Base-by-base conservation (phyloP, 2,888 invertebrate genomes). In the Sicus ferrugineus region DNA sequence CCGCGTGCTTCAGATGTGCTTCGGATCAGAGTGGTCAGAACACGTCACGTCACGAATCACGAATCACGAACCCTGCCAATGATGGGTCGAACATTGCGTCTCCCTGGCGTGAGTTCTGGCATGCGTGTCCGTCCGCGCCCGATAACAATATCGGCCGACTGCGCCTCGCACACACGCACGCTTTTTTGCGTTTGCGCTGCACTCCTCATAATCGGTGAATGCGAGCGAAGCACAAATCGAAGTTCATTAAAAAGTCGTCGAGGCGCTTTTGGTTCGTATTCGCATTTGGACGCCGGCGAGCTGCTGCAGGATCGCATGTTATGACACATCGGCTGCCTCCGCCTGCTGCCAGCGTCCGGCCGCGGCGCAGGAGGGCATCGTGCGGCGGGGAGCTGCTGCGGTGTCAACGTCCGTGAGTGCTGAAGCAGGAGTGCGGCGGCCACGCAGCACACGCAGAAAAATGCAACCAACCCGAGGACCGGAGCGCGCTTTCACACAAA, bases 161-260 rank as follows among this genome's bases (percentile, higher is more conserved):
- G 7, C 63, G 23, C 52, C n/a, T 19, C 21, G 23, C 26, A 23
- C 38, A 61, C 61, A 61, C 26, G 16, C 23, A 38, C 38, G 4
- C 34, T 19, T 31, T 54, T 54, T 23, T 23, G 11, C 6, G 52
- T 19, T 52, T 9, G n/a, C 23, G 52, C 23, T 52, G 30, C 31
- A 59, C 23, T 59, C 31, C 14, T 48, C 23, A 16, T 56, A 26
- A 28, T 42, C 46, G 66, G 42, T 64, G 48, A 31, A 31, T 30
- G 30, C 31, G 52, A 52, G 38, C 14, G 46, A 34, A 58, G 48
- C 48, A 58, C 48, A 46, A 58, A 67, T 73, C 66, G 64, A 73
- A 72, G 72, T 69, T 73, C 70, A 74, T 73, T 74, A 74, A 73
- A 73, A 72, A 73, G 73, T 74, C 70, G 73, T 74, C 73, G 70